Conservation (phyloP, 2,797 vertebrate genomes). For the Helostoma temminkii region DNA sequence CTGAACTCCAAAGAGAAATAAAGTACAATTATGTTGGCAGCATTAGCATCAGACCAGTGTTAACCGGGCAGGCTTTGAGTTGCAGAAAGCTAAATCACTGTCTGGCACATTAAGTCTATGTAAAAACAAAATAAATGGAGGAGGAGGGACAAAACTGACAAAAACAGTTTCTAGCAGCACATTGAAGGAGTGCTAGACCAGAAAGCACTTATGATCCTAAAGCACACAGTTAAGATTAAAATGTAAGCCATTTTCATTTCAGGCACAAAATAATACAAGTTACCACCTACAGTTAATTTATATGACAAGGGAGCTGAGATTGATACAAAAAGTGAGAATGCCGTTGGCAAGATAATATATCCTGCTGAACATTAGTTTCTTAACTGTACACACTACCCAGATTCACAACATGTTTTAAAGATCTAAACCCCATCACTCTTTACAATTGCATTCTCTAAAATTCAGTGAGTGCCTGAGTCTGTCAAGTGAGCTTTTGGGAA, state of each 20-base stretch:
- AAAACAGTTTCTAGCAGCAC: slow-evolving; percentile 90
- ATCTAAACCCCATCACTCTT: slow-evolving; percentile 28
- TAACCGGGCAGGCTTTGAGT: slow-evolving; percentile 67
- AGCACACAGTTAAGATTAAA: slow-evolving; percentile 83
- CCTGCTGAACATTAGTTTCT: slow-evolving; percentile 32
- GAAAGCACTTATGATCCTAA: slow-evolving; percentile 92
- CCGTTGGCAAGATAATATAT: slow-evolving; percentile 19
- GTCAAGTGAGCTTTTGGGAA: slow-evolving; percentile 13
- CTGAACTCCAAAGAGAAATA: slow-evolving; percentile 53
- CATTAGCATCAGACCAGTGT: slow-evolving; percentile 76
- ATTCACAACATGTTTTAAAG: slow-evolving; percentile 29
- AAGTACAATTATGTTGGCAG: slow-evolving; percentile 77
- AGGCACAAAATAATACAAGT: slow-evolving; percentile 80
- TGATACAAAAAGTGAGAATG: slow-evolving; percentile 22
- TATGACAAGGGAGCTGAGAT: slow-evolving; percentile 47
- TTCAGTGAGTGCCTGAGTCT: slow-evolving; percentile 2
- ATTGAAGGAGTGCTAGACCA: slow-evolving; percentile 93
- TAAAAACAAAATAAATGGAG: slow-evolving; percentile 46
- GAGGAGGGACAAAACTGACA: slow-evolving; percentile 1
- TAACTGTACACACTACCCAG: slow-evolving; percentile 20
- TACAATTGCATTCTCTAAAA: slow-evolving; percentile 24
- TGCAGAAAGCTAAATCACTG: slow-evolving; percentile 62
- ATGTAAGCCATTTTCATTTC: slow-evolving; percentile 75
- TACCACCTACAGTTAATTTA: slow-evolving; percentile 58
- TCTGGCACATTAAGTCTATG: slow-evolving; percentile 84